Evolutionary conservation across 2,797 vertebrate genomes (phyloP).

Genomic region (Cynodonichthys magdalenae): DNA sequence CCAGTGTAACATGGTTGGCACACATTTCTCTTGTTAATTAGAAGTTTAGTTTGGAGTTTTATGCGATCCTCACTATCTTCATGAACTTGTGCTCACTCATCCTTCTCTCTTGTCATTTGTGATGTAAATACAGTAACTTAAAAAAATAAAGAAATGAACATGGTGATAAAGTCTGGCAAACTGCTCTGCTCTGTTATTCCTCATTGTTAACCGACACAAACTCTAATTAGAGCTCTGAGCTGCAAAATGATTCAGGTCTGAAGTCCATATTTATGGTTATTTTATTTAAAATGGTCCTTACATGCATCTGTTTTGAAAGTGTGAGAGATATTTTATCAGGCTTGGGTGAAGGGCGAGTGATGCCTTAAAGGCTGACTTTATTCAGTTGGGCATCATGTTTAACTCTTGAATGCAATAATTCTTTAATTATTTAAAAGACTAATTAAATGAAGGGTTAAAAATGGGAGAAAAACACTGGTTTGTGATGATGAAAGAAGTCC

Average conservation of each 20-base stretch:
- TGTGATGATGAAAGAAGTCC: too few species aligned
- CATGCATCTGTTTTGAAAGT: neutral
- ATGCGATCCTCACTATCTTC: conserved; percentile 12
- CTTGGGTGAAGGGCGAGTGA: too few species aligned
- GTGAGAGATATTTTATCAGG: too few species aligned
- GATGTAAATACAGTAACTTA: conserved; percentile 35
- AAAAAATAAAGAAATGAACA: conserved; percentile 17
- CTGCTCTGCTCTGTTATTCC: conserved; percentile 25
- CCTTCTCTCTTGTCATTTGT: conserved; percentile 14
- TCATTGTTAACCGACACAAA: conserved; percentile 39
- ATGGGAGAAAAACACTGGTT: neutral
- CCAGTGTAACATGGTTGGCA: conserved; percentile 18
- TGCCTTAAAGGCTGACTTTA: neutral
- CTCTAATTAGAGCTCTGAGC: conserved; percentile 36
- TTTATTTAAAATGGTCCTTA: neutral
- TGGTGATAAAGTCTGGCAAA: conserved; percentile 33
- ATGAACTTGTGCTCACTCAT: conserved; percentile 34
- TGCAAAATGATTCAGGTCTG: neutral
- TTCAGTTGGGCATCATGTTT: neutral
- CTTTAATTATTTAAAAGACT: neutral
- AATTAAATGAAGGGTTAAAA: neutral
- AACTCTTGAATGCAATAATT: neutral
- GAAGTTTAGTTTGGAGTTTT: conserved; percentile 18
- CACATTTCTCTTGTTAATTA: conserved; percentile 46
- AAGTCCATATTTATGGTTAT: conserved; percentile 8